These are phyloP conservation scores for Archips crataeganus DNA, from an alignment of 2,888 invertebrate genomes.

Conservation along the genomic window DNA sequence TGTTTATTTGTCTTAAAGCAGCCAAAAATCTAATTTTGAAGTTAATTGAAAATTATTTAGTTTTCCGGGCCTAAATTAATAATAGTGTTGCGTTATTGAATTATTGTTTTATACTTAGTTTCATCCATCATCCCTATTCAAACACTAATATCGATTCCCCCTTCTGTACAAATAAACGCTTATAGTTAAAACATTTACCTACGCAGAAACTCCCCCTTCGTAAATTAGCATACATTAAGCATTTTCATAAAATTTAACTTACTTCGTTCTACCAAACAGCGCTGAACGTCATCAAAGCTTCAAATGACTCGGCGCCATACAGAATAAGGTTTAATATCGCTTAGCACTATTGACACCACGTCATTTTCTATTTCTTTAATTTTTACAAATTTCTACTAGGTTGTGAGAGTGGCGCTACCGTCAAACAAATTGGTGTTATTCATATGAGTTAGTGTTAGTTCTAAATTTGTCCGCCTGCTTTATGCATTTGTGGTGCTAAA, in stretches of 20 bases:
- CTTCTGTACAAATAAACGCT: too few species aligned
- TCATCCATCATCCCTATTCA: too few species aligned
- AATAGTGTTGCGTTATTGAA: too few species aligned
- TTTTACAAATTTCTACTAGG: not conserved
- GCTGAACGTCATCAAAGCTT: not conserved
- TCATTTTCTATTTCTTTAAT: not conserved
- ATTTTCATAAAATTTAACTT: constrained; percentile 19
- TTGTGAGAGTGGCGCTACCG: not conserved
- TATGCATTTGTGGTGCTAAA: not conserved
- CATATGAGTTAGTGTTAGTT: constrained; percentile 6
- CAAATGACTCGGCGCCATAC: not conserved
- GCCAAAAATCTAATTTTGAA: too few species aligned
- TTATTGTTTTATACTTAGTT: too few species aligned
- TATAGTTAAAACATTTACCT: not conserved
- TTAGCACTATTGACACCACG: not conserved
- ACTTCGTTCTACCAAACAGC: constrained; percentile 1
- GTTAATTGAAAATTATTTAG: too few species aligned
- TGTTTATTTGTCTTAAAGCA: too few species aligned
- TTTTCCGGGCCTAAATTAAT: too few species aligned
- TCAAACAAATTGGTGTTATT: not conserved
- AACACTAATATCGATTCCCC: too few species aligned
- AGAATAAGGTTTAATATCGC: constrained; percentile 1
- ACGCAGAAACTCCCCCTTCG: not conserved
- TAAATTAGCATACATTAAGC: not conserved
- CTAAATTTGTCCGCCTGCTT: constrained; percentile 2